Base-by-base conservation (phyloP, 2,888 invertebrate species). In the Chymomyza caudatula region DNA sequence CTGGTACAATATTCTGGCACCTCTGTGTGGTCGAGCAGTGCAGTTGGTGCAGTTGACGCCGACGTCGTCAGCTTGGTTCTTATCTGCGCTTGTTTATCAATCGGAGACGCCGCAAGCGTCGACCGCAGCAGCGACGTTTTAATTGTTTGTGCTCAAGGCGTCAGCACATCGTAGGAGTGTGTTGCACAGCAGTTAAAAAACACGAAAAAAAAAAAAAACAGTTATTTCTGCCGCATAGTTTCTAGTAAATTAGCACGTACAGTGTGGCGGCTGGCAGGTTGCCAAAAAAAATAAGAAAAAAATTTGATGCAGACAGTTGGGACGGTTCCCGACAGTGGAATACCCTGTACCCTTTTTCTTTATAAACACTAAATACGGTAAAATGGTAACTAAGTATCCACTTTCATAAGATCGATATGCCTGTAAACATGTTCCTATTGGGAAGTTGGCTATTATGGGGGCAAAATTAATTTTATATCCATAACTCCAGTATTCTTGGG, bases 71-170 rank as follows among this genome's bases (percentile, higher is more conserved):
- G 47, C 58, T 59, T 58, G 63, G 59, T 65, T 52, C 66, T 71
- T 71, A 71, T 71, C 71, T 65, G 60, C 62, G 64, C 82, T 80
- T 80, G 80, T 80, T 85, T 76, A 80, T 80, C 77, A 68, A 65
- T 59, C 76, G 76, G 47, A 63, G 60, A 56, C 72, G 59, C 15
- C 53, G 72, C 29, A 37, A 11, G 61, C 71, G 72, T 13, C 29
- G 54, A 25, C 25, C 54, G 51, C 63, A 60, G 74, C 68, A 42
- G 83, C 78, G 78, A 67, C 77, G 77, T 84, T 76, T 80, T 80
- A 80, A 80, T 80, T 80, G 79, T 84, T 72, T 84, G 78, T 55
- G 60, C 72, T 57, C 43, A 57, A 63, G 71, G 72, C 70, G 67
- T 77, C 65, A 78, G 52, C 71, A 47, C 44, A 15, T 47, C 44